These are phyloP conservation scores for Tenualosa thibaudeaui DNA, from an alignment of 2,797 vertebrate genomes.

Conservation along the genomic window DNA sequence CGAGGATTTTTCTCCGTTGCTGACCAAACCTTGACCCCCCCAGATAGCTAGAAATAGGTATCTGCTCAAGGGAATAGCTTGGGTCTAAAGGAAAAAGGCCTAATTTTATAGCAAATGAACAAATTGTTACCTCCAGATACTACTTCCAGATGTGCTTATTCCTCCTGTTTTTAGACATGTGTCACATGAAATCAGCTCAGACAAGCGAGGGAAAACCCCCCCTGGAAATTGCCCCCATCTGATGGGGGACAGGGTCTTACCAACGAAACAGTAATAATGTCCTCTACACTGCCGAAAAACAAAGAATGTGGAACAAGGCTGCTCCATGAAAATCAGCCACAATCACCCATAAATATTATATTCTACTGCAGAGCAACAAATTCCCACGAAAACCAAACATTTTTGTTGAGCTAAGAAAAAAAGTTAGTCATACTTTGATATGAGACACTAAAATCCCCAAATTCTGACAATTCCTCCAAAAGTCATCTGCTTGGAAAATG, in stretches of 20 bases:
- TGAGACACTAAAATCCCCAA: background rate
- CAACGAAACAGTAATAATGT: constrained; percentile 47
- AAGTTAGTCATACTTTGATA: too few relatives aligned
- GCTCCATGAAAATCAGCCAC: background rate
- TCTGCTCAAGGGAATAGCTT: constrained; percentile 63
- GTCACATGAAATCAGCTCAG: constrained; percentile 48
- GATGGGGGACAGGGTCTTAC: background rate
- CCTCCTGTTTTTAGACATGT: constrained; percentile 40
- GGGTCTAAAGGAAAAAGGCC: constrained; percentile 44
- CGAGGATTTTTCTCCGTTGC: constrained; percentile 72
- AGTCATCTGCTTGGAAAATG: background rate
- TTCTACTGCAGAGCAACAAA: background rate
- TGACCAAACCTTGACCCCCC: constrained; percentile 79
- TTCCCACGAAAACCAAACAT: background rate
- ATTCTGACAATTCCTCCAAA: background rate
- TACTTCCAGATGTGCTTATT: constrained; percentile 58
- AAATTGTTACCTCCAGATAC: constrained; percentile 56
- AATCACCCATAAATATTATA: background rate
- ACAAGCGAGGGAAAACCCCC: constrained; percentile 42
- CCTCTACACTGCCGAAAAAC: constrained; percentile 48
- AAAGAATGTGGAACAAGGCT: background rate
- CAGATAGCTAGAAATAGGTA: constrained; percentile 75
- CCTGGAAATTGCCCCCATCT: constrained; percentile 42
- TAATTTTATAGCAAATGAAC: constrained; percentile 48
- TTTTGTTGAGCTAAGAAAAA: background rate